Evolutionary conservation across 2,113 vertebrate species (phyloP).

Genomic region (Erythrocercus mccallii): DNA sequence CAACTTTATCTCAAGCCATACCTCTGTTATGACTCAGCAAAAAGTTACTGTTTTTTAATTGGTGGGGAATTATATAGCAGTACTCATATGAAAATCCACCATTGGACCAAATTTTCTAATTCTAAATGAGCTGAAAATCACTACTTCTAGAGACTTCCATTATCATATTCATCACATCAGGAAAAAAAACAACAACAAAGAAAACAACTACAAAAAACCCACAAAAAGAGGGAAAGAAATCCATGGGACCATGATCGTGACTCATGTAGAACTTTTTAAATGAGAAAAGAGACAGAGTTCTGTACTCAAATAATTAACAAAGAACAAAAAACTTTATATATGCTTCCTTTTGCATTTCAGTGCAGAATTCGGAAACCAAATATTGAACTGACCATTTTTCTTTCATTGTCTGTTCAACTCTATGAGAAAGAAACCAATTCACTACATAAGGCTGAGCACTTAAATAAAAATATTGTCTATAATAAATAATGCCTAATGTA

Average conservation of each 20-base stretch:
- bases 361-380: neutral
- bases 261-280: neutral
- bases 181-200: neutral
- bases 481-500: neutral
- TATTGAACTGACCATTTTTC: neutral
- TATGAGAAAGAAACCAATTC: neutral
- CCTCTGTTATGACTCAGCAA: neutral
- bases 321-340: neutral
- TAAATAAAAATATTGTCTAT: neutral
- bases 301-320: neutral
- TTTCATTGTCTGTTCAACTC: neutral
- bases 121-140: neutral
- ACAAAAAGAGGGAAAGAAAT: neutral
- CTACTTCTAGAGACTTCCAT: neutral
- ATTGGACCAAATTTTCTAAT: neutral
- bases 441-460: neutral
- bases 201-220: accelerated
- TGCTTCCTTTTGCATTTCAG: neutral
- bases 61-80: neutral
- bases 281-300: neutral
- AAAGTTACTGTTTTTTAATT: neutral
- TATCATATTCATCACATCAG: neutral
- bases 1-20: neutral
- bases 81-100: neutral
- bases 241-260: neutral